Conservation (phyloP, 1,140 invertebrate genomes). For the Aphis gossypii region DNA sequence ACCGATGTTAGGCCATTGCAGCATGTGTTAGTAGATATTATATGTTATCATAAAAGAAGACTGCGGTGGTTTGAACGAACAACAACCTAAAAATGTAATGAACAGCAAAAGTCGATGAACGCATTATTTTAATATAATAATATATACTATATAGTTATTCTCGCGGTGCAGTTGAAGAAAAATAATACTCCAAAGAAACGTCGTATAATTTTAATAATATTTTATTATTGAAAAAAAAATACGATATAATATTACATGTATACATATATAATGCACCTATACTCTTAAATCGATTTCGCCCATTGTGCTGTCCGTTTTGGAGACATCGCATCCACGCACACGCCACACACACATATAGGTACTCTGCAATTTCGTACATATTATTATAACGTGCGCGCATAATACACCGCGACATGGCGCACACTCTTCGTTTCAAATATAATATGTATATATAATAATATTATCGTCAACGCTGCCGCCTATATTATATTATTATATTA, state of each 20-base stretch:
- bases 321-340: not conserved
- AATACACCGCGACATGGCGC: not conserved
- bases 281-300: not conserved
- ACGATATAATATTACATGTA: not conserved
- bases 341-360: not conserved
- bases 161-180: not conserved
- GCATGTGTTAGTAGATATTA: not conserved
- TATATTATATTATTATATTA: not conserved
- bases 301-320: not conserved
- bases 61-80: not conserved
- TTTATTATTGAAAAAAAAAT: not conserved
- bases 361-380: not conserved
- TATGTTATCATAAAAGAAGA: not conserved
- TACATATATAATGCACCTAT: not conserved
- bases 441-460: not conserved
- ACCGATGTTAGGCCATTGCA: not conserved
- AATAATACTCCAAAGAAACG: not conserved
- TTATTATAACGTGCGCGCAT: conserved; percentile 10
- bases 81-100: not conserved
- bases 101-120: not conserved
- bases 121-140: not conserved
- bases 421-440: not conserved
- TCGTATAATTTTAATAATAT: not conserved
- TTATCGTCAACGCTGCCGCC: not conserved
- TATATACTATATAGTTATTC: not conserved